A percentile compares a stretch with the other conserved stretches of the same genome.
These are phyloP conservation scores for Yponomeuta evonymella DNA, from an alignment of 2,888 invertebrate genomes.

Conservation along the genomic window DNA sequence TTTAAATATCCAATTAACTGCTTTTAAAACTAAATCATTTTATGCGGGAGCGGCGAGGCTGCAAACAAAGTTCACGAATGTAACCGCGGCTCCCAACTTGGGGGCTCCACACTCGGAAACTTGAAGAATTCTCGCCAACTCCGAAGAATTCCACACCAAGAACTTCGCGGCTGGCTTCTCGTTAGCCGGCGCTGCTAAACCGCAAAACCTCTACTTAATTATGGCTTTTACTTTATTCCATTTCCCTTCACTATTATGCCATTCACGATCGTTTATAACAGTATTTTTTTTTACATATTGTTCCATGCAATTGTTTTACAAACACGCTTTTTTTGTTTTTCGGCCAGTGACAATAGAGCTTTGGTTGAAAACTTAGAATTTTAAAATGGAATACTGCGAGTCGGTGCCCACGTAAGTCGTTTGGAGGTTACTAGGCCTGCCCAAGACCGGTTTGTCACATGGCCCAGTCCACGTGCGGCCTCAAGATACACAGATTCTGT, in stretches of 20 bases:
- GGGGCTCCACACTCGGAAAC: constrained; percentile 35
- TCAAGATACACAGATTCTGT: constrained; percentile 43
- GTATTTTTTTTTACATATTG: background rate
- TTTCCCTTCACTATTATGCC: constrained; percentile 31
- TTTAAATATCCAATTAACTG: constrained; percentile 4
- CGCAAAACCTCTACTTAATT: constrained; percentile 68
- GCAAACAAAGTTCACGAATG: constrained; percentile 12
- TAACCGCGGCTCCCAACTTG: constrained; percentile 20
- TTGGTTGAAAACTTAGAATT: constrained; percentile 37
- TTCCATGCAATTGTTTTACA: background rate
- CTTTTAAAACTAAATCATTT: constrained; percentile 12
- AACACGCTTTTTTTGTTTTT: background rate
- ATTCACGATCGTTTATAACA: background rate
- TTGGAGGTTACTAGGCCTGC: constrained; percentile 73
- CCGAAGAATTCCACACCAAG: constrained; percentile 36
- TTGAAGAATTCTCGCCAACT: constrained; percentile 49
- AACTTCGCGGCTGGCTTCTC: constrained; percentile 50
- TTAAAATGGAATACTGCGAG: constrained; percentile 50
- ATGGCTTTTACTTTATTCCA: constrained; percentile 63
- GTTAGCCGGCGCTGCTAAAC: constrained; percentile 49
- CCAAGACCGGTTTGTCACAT: constrained; percentile 72
- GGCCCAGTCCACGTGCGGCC: constrained; percentile 69
- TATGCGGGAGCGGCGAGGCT: background rate
- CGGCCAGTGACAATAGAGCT: background rate
- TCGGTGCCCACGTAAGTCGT: constrained; percentile 47